Evolutionary conservation across 1,140 invertebrate species (phyloP), one percentile per base, ranked within the genome.

Genomic region (Nymphalis io): DNA sequence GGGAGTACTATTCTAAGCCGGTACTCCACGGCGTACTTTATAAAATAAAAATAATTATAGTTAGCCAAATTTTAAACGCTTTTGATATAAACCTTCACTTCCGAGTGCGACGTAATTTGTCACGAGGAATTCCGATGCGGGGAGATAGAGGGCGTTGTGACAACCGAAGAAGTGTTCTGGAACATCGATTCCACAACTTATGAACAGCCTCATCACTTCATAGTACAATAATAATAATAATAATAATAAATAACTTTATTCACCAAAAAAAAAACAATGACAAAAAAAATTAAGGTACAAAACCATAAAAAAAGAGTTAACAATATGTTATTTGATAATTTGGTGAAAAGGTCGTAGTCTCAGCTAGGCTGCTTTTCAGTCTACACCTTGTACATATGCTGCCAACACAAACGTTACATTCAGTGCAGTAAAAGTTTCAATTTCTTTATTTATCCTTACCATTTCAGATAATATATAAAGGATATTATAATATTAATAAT

Each of bases 21-120:
- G n/a, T n/a, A 55, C 20, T 23, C 20, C n/a, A n/a, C n/a, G n/a
- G 51, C 3, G 1, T 55, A 21, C 38, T 57, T 5, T 15, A 33
- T 20, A 51, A 38, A 55, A 42, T 57, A 11, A 42, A 55, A 55
- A 57, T 64, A 68, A 68, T 68, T 63, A 73, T 57, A 39, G 48
- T 60, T 44, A 61, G 64, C 53, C 55, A 73, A 64, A 73, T 64
- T 68, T 73, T 73, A 68, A 73, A 62, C 60, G 71, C 71, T 73
- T 71, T 76, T 74, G 68, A 71, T 66, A 70, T 73, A 71, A 69
- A 57, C 60, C 72, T 63, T 76, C 75, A 66, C 46, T 76, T 71
- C 72, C 59, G 69, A 58, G 38, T 53, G 40, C 65, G 20, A 59
- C 46, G 70, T 68, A 74, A 77, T 77, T 77, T 74, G 75, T 77